Percentiles rank a stretch among this genome's conserved stretches.
Conservation (phyloP, 2,113 vertebrate genomes). For the Heterochromis multidens region DNA sequence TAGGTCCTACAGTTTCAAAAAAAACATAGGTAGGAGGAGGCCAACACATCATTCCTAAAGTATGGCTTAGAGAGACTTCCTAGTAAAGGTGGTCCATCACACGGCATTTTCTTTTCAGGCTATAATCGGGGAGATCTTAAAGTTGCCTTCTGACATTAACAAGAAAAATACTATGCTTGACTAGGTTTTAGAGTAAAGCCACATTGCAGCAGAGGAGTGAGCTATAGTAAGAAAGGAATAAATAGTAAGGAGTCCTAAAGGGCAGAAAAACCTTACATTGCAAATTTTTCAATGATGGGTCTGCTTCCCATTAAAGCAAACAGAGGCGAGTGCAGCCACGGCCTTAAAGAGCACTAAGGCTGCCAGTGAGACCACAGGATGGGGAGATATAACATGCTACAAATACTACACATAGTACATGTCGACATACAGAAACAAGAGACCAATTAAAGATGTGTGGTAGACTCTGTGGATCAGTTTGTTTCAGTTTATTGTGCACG, state of each 20-base stretch:
- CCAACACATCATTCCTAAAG: not conserved
- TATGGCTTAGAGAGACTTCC: not conserved
- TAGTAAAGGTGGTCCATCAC: conserved; percentile 48
- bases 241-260: conserved; percentile 30
- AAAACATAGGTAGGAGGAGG: not conserved
- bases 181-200: conserved; percentile 37
- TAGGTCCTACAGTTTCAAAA: not conserved
- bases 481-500: conserved; percentile 69
- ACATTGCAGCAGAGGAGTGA: conserved; percentile 11
- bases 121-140: not conserved
- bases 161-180: conserved; percentile 41
- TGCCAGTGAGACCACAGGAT: conserved; percentile 43
- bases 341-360: conserved; percentile 24
- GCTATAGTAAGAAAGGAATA: conserved; percentile 25
- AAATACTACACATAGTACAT: conserved; percentile 17
- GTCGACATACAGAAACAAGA: conserved; percentile 30
- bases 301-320: conserved; percentile 58
- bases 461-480: conserved; percentile 41
- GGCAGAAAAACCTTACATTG: conserved; percentile 32
- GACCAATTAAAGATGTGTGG: conserved; percentile 26
- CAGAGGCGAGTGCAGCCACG: not conserved
- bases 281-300: conserved; percentile 56
- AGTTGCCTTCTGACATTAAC: conserved; percentile 40
- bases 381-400: conserved; percentile 2
- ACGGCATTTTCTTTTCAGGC: conserved; percentile 31